A percentile compares a stretch with the other conserved stretches of the same genome.
Conservation (phyloP, 2,888 invertebrate species). For the Andrena praecox region DNA sequence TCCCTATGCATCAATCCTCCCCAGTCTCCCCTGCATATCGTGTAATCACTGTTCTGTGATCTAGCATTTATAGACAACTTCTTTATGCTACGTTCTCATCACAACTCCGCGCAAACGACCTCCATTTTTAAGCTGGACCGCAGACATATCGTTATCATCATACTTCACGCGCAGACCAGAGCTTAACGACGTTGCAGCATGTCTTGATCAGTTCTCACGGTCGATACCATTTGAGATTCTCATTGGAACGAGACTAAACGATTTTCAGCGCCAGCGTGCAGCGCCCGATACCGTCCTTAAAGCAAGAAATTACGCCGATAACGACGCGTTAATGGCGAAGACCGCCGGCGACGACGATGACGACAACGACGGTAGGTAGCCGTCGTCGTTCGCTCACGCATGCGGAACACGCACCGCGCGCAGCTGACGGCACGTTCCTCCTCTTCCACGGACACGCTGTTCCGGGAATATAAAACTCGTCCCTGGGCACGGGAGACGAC, state of each 20-base stretch:
- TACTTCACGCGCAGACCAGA: background rate
- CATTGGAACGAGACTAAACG: slow-evolving; percentile 10
- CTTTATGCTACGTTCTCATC: too few species aligned
- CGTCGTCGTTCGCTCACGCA: slow-evolving; percentile 66
- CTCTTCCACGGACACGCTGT: slow-evolving; percentile 54
- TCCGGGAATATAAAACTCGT: slow-evolving; percentile 67
- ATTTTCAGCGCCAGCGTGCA: slow-evolving; percentile 25
- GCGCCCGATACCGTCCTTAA: slow-evolving; percentile 47
- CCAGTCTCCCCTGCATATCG: too few species aligned
- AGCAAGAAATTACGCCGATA: slow-evolving; percentile 61
- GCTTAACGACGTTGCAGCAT: background rate
- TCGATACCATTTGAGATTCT: slow-evolving; percentile 7
- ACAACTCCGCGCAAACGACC: background rate
- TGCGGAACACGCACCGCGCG: slow-evolving; percentile 67
- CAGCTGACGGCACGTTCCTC: slow-evolving; percentile 66
- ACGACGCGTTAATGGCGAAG: slow-evolving; percentile 72
- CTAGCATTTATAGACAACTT: too few species aligned
- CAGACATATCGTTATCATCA: background rate
- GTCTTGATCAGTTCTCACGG: slow-evolving; percentile 1
- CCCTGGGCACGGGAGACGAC: slow-evolving; percentile 14
- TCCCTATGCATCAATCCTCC: too few species aligned
- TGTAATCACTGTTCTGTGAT: too few species aligned
- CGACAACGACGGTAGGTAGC: slow-evolving; percentile 37
- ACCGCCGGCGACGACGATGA: slow-evolving; percentile 54
- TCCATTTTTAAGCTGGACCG: background rate